phyloP scores from a whole-genome alignment of 2,888 invertebrate species.

The Biston betularia region DNA sequence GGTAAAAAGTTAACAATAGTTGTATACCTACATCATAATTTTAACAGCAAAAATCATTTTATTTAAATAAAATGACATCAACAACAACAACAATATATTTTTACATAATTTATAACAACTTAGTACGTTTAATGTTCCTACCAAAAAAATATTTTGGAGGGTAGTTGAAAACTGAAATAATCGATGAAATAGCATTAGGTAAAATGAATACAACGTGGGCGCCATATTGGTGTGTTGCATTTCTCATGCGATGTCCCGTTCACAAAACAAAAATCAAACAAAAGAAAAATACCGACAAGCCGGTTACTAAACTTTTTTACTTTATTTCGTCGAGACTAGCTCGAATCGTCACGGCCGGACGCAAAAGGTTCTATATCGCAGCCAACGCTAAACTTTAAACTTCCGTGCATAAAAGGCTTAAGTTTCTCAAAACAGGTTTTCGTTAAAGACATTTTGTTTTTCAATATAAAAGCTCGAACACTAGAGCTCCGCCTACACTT shows the following conservation, averaged over 20 bases:
- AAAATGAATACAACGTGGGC: conserved; percentile 58
- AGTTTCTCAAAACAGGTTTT: conserved; percentile 83
- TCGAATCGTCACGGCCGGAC: conserved; percentile 48
- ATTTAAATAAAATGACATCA: too few species aligned
- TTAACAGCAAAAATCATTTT: too few species aligned
- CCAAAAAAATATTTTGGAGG: background rate
- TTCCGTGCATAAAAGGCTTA: conserved; percentile 82
- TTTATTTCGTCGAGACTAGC: conserved; percentile 76
- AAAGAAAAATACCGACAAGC: conserved; percentile 83
- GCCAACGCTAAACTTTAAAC: conserved; percentile 74
- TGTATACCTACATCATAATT: too few species aligned
- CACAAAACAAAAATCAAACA: conserved; percentile 83
- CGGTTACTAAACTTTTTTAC: conserved; percentile 85
- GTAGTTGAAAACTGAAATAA: conserved; percentile 1
- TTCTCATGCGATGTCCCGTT: conserved; percentile 84
- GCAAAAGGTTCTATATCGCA: conserved; percentile 76
- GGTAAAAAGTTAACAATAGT: background rate
- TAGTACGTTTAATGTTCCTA: background rate
- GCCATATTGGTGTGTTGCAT: conserved; percentile 84
- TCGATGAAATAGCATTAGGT: conserved; percentile 21
- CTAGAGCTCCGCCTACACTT: conserved; percentile 85
- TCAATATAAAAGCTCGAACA: conserved; percentile 82
- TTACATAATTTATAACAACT: background rate
- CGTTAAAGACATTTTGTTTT: conserved; percentile 85
- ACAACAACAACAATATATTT: background rate